These are phyloP conservation scores for Cancer borealis DNA, from an alignment of 2,888 invertebrate species.

Conservation along the genomic window DNA sequence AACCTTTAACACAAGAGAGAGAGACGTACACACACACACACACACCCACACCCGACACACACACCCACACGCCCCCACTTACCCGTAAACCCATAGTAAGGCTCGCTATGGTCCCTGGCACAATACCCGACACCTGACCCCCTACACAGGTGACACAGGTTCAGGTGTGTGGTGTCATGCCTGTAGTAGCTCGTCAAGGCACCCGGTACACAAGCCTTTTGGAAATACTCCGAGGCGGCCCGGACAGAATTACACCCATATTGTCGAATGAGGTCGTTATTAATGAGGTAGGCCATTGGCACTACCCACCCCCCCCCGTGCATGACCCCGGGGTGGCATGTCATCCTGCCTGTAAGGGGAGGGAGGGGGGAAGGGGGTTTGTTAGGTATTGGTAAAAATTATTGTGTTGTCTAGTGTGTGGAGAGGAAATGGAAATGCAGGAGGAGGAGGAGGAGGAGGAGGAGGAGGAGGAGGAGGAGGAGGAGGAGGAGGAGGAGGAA, in stretches of 20 bases:
- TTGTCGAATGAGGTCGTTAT: conserved; percentile 92
- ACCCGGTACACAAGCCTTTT: conserved; percentile 97
- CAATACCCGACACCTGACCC: conserved; percentile 88
- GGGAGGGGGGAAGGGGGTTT: not conserved
- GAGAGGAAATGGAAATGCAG: too few relatives aligned
- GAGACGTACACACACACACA: too few relatives aligned
- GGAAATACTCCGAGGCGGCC: conserved; percentile 95
- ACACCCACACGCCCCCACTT: conserved; percentile 18
- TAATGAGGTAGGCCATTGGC: conserved; percentile 94
- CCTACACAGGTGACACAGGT: conserved; percentile 95
- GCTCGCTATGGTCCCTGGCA: conserved; percentile 91
- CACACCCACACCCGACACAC: too few relatives aligned
- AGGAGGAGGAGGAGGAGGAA: too few relatives aligned
- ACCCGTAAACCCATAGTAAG: conserved; percentile 93
- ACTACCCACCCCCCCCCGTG: conserved; percentile 97
- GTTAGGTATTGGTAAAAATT: not conserved
- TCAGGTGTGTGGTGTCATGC: conserved; percentile 84
- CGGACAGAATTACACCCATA: conserved; percentile 93
- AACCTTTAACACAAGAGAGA: too few relatives aligned
- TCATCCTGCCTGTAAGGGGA: conserved; percentile 53
- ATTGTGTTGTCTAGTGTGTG: not conserved
- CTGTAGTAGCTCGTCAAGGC: conserved; percentile 84
- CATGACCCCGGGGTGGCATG: conserved; percentile 81
- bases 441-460: too few relatives aligned
- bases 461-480: too few relatives aligned